These are phyloP conservation scores for Oncorhynchus keta DNA, from an alignment of 2,113 vertebrate species.

Conservation along the genomic window DNA sequence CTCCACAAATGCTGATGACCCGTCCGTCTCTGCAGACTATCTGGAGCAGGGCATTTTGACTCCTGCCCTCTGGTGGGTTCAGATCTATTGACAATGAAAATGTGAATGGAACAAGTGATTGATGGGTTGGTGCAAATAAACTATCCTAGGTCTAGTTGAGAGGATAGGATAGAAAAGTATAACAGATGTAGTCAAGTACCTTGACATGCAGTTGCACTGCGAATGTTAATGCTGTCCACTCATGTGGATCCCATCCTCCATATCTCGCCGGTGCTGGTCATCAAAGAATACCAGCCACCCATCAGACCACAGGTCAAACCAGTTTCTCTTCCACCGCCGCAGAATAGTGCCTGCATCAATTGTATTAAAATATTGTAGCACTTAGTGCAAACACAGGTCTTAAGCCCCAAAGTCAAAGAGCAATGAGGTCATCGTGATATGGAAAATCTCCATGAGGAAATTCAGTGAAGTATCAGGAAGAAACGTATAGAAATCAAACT, in stretches of 20 bases:
- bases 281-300: constrained; percentile 90
- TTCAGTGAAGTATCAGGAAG: background rate
- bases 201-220: constrained; percentile 81
- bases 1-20: constrained; percentile 88
- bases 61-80: constrained; percentile 87
- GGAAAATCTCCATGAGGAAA: background rate
- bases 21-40: constrained; percentile 91
- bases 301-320: constrained; percentile 94
- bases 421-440: background rate
- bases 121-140: background rate
- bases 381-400: background rate
- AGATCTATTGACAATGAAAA: constrained; percentile 72
- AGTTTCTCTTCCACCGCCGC: constrained; percentile 95
- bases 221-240: constrained; percentile 90
- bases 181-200: constrained; percentile 67
- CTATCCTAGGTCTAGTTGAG: background rate
- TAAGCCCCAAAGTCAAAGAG: background rate
- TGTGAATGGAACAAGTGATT: background rate
- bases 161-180: background rate
- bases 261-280: constrained; percentile 81
- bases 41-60: constrained; percentile 86
- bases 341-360: constrained; percentile 82
- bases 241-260: constrained; percentile 94
- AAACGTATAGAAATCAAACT: background rate
- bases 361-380: background rate